phyloP scores from a whole-genome alignment of 2,797 vertebrate genomes.

The Tympanoctomys barrerae region DNA sequence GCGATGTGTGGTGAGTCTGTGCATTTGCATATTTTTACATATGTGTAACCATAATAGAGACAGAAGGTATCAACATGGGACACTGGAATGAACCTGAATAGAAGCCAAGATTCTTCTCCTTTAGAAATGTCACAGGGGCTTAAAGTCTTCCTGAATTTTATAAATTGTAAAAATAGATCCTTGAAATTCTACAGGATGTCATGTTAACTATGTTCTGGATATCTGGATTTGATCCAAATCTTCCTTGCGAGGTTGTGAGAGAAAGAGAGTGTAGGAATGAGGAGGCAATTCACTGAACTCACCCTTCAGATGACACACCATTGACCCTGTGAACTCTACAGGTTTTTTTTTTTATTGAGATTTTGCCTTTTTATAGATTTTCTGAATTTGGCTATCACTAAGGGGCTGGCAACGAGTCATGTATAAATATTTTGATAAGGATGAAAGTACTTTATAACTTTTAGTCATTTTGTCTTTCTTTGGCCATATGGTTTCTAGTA shows the following conservation, averaged over 20 bases:
- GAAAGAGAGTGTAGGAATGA: not conserved
- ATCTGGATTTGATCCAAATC: not conserved
- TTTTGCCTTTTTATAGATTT: not conserved
- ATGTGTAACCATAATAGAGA: not conserved
- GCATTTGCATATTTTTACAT: not conserved
- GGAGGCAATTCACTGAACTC: not conserved
- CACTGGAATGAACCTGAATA: not conserved
- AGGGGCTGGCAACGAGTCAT: not conserved
- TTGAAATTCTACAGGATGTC: not conserved
- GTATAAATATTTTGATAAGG: not conserved
- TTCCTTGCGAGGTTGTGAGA: not conserved
- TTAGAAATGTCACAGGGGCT: not conserved
- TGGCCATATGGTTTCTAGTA: not conserved
- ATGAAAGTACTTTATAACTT: not conserved
- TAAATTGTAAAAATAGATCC: not conserved
- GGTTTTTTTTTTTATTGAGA: not conserved
- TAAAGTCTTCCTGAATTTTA: not conserved
- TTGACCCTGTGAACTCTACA: not conserved
- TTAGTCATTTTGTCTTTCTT: constrained; percentile 23
- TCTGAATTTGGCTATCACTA: not conserved
- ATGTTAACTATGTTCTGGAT: not conserved
- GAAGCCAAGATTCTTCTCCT: not conserved
- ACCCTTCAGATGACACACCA: not conserved
- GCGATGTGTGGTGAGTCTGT: too few species aligned
- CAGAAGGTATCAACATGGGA: not conserved